Evolutionary conservation across 2,888 invertebrate species (phyloP), one percentile per base, ranked within the genome.

Genomic region (Ametastegia equiseti): DNA sequence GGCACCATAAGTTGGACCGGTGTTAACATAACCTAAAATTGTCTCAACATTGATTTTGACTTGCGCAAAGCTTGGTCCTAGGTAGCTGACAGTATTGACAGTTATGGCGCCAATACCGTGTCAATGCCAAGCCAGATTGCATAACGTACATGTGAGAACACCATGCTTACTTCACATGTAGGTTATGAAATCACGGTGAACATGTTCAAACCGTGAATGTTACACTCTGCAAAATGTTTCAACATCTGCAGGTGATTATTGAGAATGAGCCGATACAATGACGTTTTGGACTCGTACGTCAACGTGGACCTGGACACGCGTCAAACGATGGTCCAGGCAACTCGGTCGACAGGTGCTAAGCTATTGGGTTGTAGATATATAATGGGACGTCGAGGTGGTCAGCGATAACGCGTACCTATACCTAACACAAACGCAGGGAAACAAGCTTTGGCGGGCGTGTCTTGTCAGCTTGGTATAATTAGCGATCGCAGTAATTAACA

Each of bases 401-500:
- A 71, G 47, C 47, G 71, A 47, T 71, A 47, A 47, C 71, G 30
- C 47, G 30, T 47, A 30, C 5, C 5, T 42, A 42, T 9, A 42
- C 5, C 11, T 60, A 30, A 5, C 39, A 67, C n/a, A 13, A 71
- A 47, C 71, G n/a, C 19, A 30, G 15, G 30, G 71, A 71, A 71
- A 71, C 30, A 30, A 47, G 47, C 45, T 71, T 71, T 71, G 47
- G 27, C 30, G 27, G 71, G 47, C 71, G 47, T 27, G 71, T 75
- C 50, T 75, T 75, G 36, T 75, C 54, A 54, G 50, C 54, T 75
- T 54, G 50, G 54, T 36, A 54, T 75, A 75, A 75, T 75, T 75
- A 54, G 75, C 75, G 75, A 75, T 75, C 54, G n/a, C n/a, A 15
- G 75, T 75, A 75, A 75, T 75, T 33, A 75, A 54, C 30, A 54